These are phyloP conservation scores for Scopus umbretta DNA, from an alignment of 2,113 vertebrate species.

Conservation along the genomic window DNA sequence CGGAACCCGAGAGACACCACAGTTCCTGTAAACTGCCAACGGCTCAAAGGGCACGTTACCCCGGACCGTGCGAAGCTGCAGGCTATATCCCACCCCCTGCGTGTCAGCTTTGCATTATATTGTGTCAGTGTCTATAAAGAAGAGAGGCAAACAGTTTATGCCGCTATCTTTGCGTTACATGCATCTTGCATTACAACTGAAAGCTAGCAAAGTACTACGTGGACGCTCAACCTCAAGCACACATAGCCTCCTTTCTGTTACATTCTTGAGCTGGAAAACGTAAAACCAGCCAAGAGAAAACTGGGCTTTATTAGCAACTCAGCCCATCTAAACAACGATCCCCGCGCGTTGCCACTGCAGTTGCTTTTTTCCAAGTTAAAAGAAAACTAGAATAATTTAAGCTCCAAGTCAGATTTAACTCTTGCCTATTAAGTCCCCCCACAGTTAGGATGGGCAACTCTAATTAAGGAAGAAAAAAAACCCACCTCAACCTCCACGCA, in stretches of 20 bases:
- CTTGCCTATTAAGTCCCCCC: not conserved
- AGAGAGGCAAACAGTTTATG: not conserved
- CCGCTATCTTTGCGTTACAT: not conserved
- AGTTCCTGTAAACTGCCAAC: not conserved
- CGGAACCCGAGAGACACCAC: not conserved
- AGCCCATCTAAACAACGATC: not conserved
- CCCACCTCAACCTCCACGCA: not conserved
- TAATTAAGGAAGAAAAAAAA: not conserved
- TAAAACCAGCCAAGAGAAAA: not conserved
- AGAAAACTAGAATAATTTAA: not conserved
- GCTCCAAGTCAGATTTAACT: not conserved
- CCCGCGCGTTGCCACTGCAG: not conserved
- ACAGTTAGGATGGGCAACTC: not conserved
- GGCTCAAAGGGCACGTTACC: not conserved
- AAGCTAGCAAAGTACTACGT: not conserved
- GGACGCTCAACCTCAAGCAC: not conserved
- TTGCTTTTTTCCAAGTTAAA: not conserved
- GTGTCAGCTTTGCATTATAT: not conserved
- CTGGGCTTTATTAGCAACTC: not conserved
- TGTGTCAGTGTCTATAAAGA: not conserved
- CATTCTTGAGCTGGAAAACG: not conserved
- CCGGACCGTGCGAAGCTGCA: not conserved
- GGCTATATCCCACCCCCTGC: not conserved
- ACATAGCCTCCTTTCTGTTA: accelerated
- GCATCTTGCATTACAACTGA: not conserved